Conservation (phyloP, 2,888 invertebrate genomes). For the Euzophera pinguis region DNA sequence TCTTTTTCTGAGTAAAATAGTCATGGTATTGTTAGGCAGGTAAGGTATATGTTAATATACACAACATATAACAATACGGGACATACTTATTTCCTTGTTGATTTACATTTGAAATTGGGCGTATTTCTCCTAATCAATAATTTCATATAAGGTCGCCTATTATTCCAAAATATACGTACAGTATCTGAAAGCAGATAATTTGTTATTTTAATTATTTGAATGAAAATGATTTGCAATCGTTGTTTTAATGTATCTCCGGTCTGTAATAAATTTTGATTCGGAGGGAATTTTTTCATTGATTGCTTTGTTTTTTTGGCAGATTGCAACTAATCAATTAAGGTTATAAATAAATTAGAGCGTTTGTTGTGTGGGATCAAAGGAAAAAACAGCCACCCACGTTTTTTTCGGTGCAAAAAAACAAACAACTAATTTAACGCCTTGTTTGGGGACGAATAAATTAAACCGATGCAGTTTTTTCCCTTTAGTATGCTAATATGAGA, state of each 20-base stretch:
- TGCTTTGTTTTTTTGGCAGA: slow-evolving; percentile 29
- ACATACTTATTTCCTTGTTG: too few species aligned
- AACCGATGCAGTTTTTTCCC: slow-evolving; percentile 25
- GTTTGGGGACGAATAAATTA: slow-evolving; percentile 49
- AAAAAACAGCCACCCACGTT: slow-evolving; percentile 70
- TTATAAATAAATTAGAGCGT: slow-evolving; percentile 33
- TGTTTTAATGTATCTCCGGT: not conserved
- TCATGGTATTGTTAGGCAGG: too few species aligned
- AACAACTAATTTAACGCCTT: slow-evolving; percentile 56
- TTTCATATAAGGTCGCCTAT: too few species aligned
- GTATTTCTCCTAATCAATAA: too few species aligned
- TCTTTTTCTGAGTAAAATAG: too few species aligned
- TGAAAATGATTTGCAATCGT: too few species aligned
- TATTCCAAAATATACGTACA: too few species aligned
- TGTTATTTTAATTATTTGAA: too few species aligned
- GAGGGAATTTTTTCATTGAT: slow-evolving; percentile 1
- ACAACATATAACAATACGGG: too few species aligned
- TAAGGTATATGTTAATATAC: too few species aligned
- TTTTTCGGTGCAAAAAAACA: slow-evolving; percentile 43
- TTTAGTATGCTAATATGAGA: slow-evolving; percentile 4
- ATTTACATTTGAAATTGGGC: too few species aligned
- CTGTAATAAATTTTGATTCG: not conserved
- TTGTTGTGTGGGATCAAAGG: slow-evolving; percentile 51
- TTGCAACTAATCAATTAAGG: slow-evolving; percentile 43
- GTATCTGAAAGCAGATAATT: too few species aligned